Evolutionary conservation across 2,888 invertebrate species (phyloP), one percentile per base, ranked within the genome.

Genomic region (Drosophila barbarae): DNA sequence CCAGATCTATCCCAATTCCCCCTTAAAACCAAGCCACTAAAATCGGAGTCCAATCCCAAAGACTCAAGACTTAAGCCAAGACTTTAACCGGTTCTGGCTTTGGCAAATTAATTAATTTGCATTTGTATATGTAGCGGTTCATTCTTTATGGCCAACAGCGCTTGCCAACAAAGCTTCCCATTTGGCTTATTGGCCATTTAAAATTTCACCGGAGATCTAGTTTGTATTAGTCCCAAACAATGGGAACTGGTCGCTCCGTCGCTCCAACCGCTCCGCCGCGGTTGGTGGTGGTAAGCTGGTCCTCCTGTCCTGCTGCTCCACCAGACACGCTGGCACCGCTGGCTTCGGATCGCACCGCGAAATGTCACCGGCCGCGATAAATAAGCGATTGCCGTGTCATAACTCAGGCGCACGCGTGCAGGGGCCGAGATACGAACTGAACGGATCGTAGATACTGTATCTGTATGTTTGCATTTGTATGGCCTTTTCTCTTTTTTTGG

Each of bases 321-420:
- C 67, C 84, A 81, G 81, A 81, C 81, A 61, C 58, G 55, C 80
- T 84, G 81, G 81, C 81, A 84, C 80, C 81, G 60, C 68, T 59
- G 55, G 44, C 65, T 34, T 51, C 69, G 46, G 30, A 32, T 30
- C 18, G 18, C 46, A 8, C 18, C 30, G 65, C 63, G 49, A 68
- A 68, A 68, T 69, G 68, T 69, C 70, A 63, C 51, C 65, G 52
- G 50, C 52, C 44, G 57, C 49, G 65, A 50, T 55, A 55, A 52
- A 35, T 67, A 51, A 67, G 28, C 54, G 58, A 47, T 51, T 39
- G 64, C 30, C 56, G 51, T 76, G 73, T 70, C 81, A 82, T 81
- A 76, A 76, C 60, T 84, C 74, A 78, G 35, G 65, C 79, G 82
- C 82, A 79, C 82, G 78, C 82, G 78, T 78, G 66, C 69, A 59